phyloP scores from a whole-genome alignment of 2,113 vertebrate genomes.

The Daphoenositta chrysoptera region DNA sequence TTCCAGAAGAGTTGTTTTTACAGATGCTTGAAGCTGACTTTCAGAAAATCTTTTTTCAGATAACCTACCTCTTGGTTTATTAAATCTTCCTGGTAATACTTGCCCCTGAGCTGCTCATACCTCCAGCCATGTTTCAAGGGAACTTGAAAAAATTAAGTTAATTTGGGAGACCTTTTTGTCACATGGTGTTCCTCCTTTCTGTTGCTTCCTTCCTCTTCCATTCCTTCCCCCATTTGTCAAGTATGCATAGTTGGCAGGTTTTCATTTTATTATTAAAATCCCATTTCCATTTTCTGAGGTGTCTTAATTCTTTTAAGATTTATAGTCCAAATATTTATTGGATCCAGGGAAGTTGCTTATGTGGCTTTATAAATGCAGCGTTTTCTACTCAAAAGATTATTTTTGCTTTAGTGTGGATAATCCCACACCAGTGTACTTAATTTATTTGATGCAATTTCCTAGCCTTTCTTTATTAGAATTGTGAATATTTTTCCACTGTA shows the following conservation, averaged over 20 bases:
- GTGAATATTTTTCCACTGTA: background rate
- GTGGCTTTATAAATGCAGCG: background rate
- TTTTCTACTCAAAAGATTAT: background rate
- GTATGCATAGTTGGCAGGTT: background rate
- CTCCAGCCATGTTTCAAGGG: background rate
- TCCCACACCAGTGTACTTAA: background rate
- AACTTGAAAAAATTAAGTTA: background rate
- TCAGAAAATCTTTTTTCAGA: background rate
- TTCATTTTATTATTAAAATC: background rate
- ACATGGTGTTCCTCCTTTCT: background rate
- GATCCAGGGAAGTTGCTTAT: background rate
- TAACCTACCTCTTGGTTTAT: background rate
- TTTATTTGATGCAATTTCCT: background rate
- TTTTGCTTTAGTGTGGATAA: background rate
- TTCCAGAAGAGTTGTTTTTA: background rate
- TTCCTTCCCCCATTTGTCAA: background rate
- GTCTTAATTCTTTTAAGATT: background rate
- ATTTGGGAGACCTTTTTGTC: background rate
- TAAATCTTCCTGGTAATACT: background rate
- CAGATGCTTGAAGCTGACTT: background rate
- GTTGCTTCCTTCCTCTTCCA: background rate
- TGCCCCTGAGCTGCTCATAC: background rate
- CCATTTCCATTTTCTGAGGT: background rate
- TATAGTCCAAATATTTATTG: background rate
- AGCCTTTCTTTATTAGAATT: background rate